phyloP scores from a whole-genome alignment of 1,140 invertebrate species.

The Zaprionus inermis region DNA sequence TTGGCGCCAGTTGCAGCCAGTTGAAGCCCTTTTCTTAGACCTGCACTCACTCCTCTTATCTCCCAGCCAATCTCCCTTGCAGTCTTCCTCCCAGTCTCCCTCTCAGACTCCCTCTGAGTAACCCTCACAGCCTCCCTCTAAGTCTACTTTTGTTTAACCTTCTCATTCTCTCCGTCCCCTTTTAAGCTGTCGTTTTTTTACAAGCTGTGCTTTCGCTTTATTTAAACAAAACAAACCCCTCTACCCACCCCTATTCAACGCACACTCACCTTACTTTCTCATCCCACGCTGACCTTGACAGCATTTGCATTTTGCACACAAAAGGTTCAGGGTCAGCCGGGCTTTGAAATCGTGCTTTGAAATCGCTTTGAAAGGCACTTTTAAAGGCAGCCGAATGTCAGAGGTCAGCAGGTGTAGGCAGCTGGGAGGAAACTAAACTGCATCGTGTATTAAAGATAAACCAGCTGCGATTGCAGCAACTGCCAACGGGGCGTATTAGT shows the following conservation, averaged over 20 bases:
- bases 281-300: slow-evolving; percentile 10
- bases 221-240: slow-evolving; percentile 10
- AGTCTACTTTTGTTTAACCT: neutral
- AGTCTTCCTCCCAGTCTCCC: neutral
- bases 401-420: slow-evolving; percentile 32
- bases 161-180: no score
- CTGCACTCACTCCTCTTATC: neutral
- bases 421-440: neutral
- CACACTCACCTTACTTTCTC: no score
- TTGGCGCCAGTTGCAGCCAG: neutral
- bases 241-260: neutral
- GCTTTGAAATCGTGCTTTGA: slow-evolving; percentile 21
- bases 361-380: slow-evolving; percentile 46
- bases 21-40: neutral
- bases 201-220: slow-evolving; percentile 2
- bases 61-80: no score
- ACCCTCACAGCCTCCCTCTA: neutral
- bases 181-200: slow-evolving; percentile 20
- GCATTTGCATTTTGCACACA: slow-evolving; percentile 27
- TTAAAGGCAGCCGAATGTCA: slow-evolving; percentile 36
- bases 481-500: slow-evolving; percentile 27
- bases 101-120: neutral
- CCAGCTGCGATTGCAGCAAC: neutral
- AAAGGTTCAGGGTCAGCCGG: slow-evolving; percentile 32
- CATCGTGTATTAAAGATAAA: neutral